Conservation (phyloP, 2,113 vertebrate species). For the Petroica traversi region DNA sequence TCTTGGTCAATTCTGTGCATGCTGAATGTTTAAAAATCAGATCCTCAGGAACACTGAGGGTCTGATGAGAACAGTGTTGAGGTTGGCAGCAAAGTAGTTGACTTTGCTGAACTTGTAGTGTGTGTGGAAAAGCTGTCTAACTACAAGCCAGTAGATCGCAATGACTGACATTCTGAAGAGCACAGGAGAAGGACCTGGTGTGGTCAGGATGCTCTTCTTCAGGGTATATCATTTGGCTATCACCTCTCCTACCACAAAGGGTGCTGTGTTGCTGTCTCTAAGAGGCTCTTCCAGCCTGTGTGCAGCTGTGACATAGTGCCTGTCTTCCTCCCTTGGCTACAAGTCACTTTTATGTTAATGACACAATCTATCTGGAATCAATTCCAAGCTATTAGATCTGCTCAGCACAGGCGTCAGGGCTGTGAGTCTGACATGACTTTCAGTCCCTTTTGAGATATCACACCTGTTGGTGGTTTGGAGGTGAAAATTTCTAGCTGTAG, state of each 20-base stretch:
- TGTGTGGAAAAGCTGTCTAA: background rate
- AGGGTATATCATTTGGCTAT: background rate
- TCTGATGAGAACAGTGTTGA: background rate
- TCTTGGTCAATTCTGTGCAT: background rate
- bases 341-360: background rate
- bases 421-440: background rate
- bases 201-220: background rate
- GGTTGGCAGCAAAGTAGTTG: background rate
- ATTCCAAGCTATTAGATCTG: background rate
- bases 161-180: background rate
- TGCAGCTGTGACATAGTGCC: background rate
- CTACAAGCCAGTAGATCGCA: background rate
- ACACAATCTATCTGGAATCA: background rate
- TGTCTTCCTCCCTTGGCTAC: background rate
- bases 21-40: background rate
- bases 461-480: background rate
- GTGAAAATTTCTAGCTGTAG: background rate
- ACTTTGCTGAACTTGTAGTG: background rate
- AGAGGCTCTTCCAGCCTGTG: background rate
- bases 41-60: fast-evolving
- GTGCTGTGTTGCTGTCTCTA: background rate
- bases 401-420: background rate
- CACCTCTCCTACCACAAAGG: background rate
- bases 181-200: background rate
- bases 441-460: background rate